A percentile compares a stretch with the other conserved stretches of the same genome.
Conservation (phyloP, 2,888 invertebrate species). For the Halocaridina rubra region DNA sequence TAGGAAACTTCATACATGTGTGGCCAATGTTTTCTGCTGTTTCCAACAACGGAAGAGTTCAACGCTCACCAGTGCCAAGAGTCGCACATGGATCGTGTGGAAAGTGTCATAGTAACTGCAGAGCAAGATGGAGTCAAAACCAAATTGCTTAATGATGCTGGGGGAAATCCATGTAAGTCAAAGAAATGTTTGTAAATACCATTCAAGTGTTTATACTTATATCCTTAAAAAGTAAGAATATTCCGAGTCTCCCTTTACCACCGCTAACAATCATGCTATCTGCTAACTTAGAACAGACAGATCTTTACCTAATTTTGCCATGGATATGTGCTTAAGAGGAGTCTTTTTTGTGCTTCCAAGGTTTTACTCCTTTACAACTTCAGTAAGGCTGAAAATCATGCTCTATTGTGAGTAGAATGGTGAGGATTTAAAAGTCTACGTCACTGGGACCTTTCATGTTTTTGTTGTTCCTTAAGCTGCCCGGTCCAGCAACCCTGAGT, state of each 20-base stretch:
- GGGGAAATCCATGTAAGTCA: neutral
- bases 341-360: no score
- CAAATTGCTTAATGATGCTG: neutral
- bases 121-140: no score
- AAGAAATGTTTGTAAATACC: neutral
- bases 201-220: neutral
- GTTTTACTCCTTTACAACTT: no score
- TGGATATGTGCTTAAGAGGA: no score
- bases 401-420: neutral
- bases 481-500: no score
- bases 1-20: conserved; percentile 50
- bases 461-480: no score
- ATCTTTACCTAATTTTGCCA: no score
- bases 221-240: neutral
- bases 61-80: conserved; percentile 30
- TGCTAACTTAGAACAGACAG: no score
- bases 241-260: no score
- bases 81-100: neutral
- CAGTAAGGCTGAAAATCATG: no score
- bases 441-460: no score
- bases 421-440: neutral
- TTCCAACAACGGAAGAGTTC: conserved; percentile 45
- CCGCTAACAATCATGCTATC: no score
- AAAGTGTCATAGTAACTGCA: neutral
- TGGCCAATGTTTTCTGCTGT: conserved; percentile 41